Evolutionary conservation across 1,140 invertebrate species (phyloP), one percentile per base, ranked within the genome.

Genomic region (Macrobrachium nipponense): DNA sequence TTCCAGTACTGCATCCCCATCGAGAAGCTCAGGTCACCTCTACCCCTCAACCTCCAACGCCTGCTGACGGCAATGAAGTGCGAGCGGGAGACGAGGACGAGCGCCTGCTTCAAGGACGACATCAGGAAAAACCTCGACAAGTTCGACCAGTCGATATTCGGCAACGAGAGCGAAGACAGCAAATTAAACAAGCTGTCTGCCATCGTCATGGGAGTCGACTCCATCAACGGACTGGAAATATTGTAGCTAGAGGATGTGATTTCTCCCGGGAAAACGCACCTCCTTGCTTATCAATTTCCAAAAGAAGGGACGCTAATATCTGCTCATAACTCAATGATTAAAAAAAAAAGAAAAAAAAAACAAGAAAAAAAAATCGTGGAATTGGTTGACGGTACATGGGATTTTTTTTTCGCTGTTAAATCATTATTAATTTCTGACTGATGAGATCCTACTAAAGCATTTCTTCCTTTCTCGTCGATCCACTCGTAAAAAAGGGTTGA

Each of bases 41-140:
- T n/a, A 2, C 64, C 64, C 18, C n/a, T 12, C 10, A 11, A 17
- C n/a, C 64, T n/a, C 18, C 64, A 68, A 36, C 64, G 18, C 64
- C 10, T n/a, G 10, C n/a, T 12, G 3, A 27, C 64, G 10, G 11
- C 18, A 2, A 27, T 68, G n/a, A 17, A 7, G 64, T 68, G 64
- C 64, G 64, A 68, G 64, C 15, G 64, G 10, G 27, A 23, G 15
- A 27, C n/a, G 4, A 20, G 15, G n/a, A 68, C 27, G n/a, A 27
- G 18, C 64, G 64, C 64, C 64, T 68, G 18, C 64, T 27, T 68
- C 64, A 68, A 68, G 64, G 27, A 68, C 64, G 18, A 68, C 64
- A 11, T 68, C 15, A 20, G 64, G 64, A 68, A n/a, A 68, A 68
- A 68, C 64, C n/a, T 68, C 64, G 18, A 68, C 14, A 68, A 12